Conservation (phyloP, 2,888 invertebrate species). For the Tanypteryx hageni region DNA sequence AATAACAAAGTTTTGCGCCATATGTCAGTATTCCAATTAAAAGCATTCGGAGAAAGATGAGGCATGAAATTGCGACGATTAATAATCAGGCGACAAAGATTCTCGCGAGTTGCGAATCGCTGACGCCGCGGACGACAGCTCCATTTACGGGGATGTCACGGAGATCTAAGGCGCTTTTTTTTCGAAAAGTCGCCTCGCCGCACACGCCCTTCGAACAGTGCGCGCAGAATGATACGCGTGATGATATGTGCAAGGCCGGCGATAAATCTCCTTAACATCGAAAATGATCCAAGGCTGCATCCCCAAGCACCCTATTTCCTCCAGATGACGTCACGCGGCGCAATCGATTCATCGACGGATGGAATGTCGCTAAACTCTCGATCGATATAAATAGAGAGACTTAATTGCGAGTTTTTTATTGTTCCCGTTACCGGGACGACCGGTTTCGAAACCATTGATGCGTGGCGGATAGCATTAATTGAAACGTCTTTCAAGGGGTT, state of each 20-base stretch:
- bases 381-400: background rate
- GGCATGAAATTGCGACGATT: background rate
- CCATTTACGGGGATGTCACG: background rate
- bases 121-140: background rate
- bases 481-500: background rate
- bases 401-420: background rate
- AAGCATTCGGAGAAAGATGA: background rate
- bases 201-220: background rate
- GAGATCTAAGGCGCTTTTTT: background rate
- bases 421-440: background rate
- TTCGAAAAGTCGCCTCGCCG: background rate
- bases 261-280: background rate
- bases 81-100: background rate
- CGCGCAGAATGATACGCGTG: too few species aligned
- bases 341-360: background rate
- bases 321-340: background rate
- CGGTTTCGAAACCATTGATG: background rate
- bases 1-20: background rate
- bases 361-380: background rate
- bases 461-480: slow-evolving; percentile 13
- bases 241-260: background rate
- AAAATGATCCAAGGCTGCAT: slow-evolving; percentile 16
- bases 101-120: background rate
- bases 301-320: background rate
- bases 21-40: background rate